Evolutionary conservation across 1,140 invertebrate species (phyloP).

Genomic region (Meloidogyne chitwoodi): DNA sequence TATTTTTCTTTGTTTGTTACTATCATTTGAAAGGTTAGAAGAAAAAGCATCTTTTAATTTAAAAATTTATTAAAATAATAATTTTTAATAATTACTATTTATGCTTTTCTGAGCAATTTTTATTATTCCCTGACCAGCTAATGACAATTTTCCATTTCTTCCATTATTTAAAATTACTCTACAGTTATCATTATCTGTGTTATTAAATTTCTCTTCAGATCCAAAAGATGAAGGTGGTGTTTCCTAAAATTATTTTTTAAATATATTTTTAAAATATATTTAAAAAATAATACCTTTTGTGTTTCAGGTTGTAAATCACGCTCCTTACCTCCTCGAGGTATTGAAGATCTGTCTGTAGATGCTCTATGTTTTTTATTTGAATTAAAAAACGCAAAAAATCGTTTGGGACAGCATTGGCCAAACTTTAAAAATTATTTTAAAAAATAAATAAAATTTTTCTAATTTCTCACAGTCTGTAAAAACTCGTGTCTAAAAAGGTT

Average conservation of each 20-base stretch:
- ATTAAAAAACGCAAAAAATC: not conserved
- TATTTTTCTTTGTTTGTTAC: not conserved
- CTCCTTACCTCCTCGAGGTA: not conserved
- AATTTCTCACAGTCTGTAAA: slow-evolving; percentile 27
- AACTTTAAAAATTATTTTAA: not conserved
- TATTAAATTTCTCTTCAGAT: not conserved
- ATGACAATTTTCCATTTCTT: not conserved
- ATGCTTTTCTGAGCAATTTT: not conserved
- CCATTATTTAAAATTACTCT: not conserved
- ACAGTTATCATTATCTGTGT: not conserved
- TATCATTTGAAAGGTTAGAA: not conserved
- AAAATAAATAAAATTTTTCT: slow-evolving; percentile 15
- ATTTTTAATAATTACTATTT: not conserved
- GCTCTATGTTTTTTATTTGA: not conserved
- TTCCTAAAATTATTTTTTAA: not conserved
- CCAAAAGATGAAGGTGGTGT: not conserved
- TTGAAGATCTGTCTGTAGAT: not conserved
- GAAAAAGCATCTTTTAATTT: not conserved
- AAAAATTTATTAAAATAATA: not conserved
- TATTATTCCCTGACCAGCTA: not conserved
- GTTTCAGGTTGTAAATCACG: not conserved
- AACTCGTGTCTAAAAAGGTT: slow-evolving; percentile 46
- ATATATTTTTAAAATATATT: no score
- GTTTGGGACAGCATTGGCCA: slow-evolving; percentile 10
- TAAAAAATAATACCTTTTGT: not conserved